These are phyloP conservation scores for Stegastes partitus DNA, from an alignment of 2,113 vertebrate species.

Conservation along the genomic window DNA sequence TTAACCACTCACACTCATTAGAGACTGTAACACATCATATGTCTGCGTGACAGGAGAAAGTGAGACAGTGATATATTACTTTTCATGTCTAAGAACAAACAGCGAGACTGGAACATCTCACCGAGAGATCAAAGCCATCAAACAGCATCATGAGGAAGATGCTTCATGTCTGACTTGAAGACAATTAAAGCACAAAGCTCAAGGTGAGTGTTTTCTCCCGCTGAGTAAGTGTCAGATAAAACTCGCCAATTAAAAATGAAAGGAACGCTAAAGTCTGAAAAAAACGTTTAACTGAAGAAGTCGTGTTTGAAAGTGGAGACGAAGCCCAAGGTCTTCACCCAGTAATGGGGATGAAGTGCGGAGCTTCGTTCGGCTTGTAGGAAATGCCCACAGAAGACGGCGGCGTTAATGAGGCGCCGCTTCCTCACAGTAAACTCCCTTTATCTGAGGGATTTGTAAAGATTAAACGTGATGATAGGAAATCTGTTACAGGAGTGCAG, in stretches of 20 bases:
- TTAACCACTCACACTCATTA: conserved; percentile 24
- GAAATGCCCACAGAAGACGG: background rate
- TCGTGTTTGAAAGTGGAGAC: conserved; percentile 24
- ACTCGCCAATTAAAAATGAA: conserved; percentile 26
- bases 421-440: background rate
- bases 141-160: conserved; percentile 5
- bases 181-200: conserved; percentile 8
- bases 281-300: background rate
- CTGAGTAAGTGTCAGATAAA: conserved; percentile 10
- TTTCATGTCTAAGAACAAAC: background rate
- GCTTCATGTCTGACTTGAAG: conserved; percentile 4
- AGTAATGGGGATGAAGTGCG: background rate
- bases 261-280: conserved; percentile 1
- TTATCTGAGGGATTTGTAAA: background rate
- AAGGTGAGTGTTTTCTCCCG: background rate
- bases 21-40: background rate
- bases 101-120: background rate
- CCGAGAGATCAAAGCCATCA: conserved; percentile 20
- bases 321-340: background rate
- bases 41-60: background rate
- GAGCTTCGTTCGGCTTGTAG: conserved; percentile 13
- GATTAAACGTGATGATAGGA: background rate
- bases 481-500: conserved; percentile 2
- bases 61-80: background rate
- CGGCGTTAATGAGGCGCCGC: conserved; percentile 11